Conservation (phyloP, 2,888 invertebrate species). For the Ceratothoa steindachneri region DNA sequence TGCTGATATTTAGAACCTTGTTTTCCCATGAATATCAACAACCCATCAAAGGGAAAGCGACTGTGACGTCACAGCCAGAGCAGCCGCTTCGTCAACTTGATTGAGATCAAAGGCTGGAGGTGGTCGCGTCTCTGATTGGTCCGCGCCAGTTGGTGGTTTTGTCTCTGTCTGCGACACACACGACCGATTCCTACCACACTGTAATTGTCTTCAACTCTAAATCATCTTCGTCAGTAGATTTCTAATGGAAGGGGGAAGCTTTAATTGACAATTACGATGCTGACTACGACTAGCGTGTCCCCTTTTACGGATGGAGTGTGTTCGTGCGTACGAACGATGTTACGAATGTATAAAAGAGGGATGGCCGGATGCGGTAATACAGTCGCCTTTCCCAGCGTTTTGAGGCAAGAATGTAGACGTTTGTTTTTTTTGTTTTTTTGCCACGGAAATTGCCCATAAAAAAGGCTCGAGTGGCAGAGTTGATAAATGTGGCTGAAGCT, state of each 20-base stretch:
- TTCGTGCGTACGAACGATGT: no score
- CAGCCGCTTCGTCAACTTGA: not conserved
- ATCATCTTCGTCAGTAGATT: no score
- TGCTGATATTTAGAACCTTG: slow-evolving; percentile 15
- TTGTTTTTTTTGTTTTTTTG: no score
- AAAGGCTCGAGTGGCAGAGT: not conserved
- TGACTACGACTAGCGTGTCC: no score
- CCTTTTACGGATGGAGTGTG: no score
- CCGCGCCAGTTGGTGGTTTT: not conserved
- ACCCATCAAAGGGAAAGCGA: slow-evolving; percentile 1
- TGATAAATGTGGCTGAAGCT: not conserved
- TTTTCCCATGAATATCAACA: slow-evolving; percentile 11
- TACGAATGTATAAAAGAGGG: no score
- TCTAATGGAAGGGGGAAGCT: no score
- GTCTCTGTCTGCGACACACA: not conserved
- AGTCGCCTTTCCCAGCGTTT: no score
- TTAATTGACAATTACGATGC: no score
- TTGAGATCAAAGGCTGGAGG: slow-evolving; percentile 10
- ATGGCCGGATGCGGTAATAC: no score
- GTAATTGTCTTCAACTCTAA: not conserved
- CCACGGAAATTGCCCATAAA: no score
- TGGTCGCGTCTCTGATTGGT: not conserved
- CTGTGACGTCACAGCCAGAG: slow-evolving; percentile 8
- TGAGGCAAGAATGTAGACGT: no score
- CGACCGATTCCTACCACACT: not conserved